Conservation (phyloP, 2,888 invertebrate genomes). For the Hypena proboscidalis region DNA sequence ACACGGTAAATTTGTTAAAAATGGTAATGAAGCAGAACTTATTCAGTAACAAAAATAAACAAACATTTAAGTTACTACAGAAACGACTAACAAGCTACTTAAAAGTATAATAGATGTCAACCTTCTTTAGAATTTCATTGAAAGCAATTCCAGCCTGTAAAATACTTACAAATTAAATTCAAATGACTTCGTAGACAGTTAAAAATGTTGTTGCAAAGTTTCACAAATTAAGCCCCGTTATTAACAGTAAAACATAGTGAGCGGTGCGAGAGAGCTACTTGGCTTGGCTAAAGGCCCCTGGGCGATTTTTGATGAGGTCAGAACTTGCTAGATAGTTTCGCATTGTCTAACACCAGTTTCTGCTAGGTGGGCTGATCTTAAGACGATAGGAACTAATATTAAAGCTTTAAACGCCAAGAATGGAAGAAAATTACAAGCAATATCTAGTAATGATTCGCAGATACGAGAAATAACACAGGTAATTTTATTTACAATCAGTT, state of each 20-base stretch:
- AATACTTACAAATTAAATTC: too few species aligned
- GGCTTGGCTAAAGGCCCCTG: slow-evolving; percentile 31
- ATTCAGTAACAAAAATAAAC: too few species aligned
- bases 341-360: slow-evolving; percentile 29
- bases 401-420: neutral
- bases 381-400: neutral
- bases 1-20: slow-evolving; percentile 9
- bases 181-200: neutral
- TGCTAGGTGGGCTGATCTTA: slow-evolving; percentile 2
- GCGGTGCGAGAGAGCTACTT: slow-evolving; percentile 29
- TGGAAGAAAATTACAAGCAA: neutral
- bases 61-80: too few species aligned
- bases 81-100: too few species aligned
- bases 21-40: too few species aligned
- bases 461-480: neutral
- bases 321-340: slow-evolving; percentile 13
- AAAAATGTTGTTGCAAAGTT: slow-evolving; percentile 32
- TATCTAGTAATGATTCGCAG: neutral
- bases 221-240: slow-evolving; percentile 54
- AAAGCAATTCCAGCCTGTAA: too few species aligned
- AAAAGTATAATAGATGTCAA: too few species aligned
- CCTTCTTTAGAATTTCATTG: too few species aligned
- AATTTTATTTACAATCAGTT: neutral
- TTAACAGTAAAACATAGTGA: slow-evolving; percentile 50
- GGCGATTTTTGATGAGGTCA: slow-evolving; percentile 33